These are phyloP conservation scores for Coregonus sp. DNA, from an alignment of 2,797 vertebrate species.

Conservation along the genomic window DNA sequence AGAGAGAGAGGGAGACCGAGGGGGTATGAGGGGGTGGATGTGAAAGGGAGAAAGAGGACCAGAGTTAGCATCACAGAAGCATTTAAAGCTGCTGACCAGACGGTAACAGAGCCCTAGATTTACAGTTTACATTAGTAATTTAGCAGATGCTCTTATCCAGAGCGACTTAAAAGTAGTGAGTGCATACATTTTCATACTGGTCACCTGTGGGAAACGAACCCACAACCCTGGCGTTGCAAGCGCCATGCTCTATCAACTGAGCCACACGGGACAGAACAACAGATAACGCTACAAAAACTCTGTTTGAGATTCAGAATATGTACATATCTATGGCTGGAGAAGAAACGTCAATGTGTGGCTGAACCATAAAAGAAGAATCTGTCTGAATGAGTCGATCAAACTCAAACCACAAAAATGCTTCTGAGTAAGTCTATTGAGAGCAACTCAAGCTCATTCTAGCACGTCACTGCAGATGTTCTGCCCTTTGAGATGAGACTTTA, in stretches of 20 bases:
- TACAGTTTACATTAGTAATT: too few relatives aligned
- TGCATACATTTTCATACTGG: too few relatives aligned
- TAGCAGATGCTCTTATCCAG: too few relatives aligned
- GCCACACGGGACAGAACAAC: too few relatives aligned
- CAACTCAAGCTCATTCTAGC: background rate
- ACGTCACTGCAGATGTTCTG: background rate
- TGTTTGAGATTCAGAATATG: background rate
- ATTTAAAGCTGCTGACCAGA: background rate
- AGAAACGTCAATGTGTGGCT: background rate
- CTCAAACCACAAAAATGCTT: background rate
- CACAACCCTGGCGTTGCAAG: too few relatives aligned
- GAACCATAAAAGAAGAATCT: background rate
- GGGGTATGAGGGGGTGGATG: background rate
- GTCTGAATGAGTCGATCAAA: background rate
- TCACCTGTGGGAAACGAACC: too few relatives aligned
- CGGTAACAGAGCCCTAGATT: background rate
- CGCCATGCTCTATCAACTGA: too few relatives aligned
- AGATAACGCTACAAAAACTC: too few relatives aligned
- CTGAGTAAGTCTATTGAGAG: background rate
- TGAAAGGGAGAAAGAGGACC: background rate
- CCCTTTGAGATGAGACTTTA: background rate
- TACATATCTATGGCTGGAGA: background rate
- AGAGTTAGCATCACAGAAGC: background rate
- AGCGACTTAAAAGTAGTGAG: too few relatives aligned
- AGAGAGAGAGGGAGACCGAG: conserved; percentile 8